These are phyloP conservation scores for Thunnus albacares DNA, from an alignment of 2,797 vertebrate genomes.

Conservation along the genomic window DNA sequence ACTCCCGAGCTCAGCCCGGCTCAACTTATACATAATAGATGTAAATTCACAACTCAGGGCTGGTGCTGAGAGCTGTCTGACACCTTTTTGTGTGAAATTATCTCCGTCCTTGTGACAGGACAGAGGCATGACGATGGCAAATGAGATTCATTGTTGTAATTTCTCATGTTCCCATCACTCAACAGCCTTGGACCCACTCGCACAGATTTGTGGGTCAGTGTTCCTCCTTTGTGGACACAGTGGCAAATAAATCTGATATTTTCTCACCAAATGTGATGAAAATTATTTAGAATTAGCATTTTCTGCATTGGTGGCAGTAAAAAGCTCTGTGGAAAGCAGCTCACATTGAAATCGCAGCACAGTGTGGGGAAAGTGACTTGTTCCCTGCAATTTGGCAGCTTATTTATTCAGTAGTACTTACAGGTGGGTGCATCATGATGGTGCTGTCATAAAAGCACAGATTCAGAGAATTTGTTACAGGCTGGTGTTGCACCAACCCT, in stretches of 20 bases:
- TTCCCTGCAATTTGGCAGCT: constrained; percentile 24
- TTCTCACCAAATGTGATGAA: not conserved
- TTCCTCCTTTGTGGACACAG: not conserved
- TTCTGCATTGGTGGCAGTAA: not conserved
- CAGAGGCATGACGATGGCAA: constrained; percentile 2
- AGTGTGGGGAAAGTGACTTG: constrained; percentile 14
- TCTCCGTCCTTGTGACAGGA: constrained; percentile 31
- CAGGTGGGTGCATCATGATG: constrained; percentile 4
- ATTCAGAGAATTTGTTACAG: constrained; percentile 11
- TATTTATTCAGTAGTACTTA: constrained; percentile 27
- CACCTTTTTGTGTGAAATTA: constrained; percentile 48
- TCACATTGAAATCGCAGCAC: constrained; percentile 16
- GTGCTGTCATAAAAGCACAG: not conserved
- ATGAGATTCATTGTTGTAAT: constrained; percentile 53
- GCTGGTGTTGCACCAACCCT: not conserved
- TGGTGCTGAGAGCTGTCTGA: constrained; percentile 37
- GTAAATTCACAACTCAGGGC: constrained; percentile 56
- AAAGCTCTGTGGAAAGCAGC: constrained; percentile 25
- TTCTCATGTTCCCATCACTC: constrained; percentile 17
- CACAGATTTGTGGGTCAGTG: not conserved
- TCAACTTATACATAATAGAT: constrained; percentile 73
- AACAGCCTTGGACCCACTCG: not conserved
- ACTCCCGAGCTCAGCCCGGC: constrained; percentile 40
- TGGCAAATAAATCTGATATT: not conserved
- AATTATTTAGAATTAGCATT: constrained; percentile 4